A percentile compares a stretch with the other conserved stretches of the same genome.
Conservation (phyloP, 2,888 invertebrate genomes). For the Itoplectis maculator region DNA sequence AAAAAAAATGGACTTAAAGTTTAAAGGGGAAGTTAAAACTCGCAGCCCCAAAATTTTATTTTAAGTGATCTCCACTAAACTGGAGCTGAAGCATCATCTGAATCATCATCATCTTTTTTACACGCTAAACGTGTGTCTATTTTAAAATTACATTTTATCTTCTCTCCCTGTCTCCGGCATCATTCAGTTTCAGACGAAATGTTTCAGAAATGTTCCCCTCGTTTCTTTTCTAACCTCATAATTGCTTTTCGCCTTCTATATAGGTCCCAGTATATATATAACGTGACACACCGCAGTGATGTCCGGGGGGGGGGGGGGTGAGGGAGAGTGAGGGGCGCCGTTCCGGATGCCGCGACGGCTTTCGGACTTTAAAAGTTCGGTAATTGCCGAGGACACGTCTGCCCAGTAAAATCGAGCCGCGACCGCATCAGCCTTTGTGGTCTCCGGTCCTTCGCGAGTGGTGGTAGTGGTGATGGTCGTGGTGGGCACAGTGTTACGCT, state of each 20-base stretch:
- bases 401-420: slow-evolving; percentile 82
- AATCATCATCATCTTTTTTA: no score
- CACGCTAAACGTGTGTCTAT: no score
- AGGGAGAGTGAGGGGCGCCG: slow-evolving; percentile 37
- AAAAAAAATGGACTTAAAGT: no score
- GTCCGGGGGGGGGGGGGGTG: slow-evolving; percentile 1
- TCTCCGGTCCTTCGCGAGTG: slow-evolving; percentile 72
- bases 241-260: not conserved
- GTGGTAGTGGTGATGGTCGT: slow-evolving; percentile 34
- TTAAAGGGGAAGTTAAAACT: no score
- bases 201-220: slow-evolving; percentile 19
- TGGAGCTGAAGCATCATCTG: no score
- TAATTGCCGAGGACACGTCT: slow-evolving; percentile 84
- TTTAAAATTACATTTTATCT: not conserved
- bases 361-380: slow-evolving; percentile 82
- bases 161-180: not conserved
- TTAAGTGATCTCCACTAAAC: no score
- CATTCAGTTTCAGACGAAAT: slow-evolving; percentile 22
- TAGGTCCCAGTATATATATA: slow-evolving; percentile 1
- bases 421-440: slow-evolving; percentile 83
- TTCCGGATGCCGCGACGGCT: slow-evolving; percentile 70
- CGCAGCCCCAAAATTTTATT: no score
- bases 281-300: slow-evolving; percentile 35
- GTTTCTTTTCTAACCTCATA: not conserved
- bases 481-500: slow-evolving; percentile 10